These are phyloP conservation scores for Argyresthia goedartella DNA, from an alignment of 2,888 invertebrate species.

Conservation along the genomic window DNA sequence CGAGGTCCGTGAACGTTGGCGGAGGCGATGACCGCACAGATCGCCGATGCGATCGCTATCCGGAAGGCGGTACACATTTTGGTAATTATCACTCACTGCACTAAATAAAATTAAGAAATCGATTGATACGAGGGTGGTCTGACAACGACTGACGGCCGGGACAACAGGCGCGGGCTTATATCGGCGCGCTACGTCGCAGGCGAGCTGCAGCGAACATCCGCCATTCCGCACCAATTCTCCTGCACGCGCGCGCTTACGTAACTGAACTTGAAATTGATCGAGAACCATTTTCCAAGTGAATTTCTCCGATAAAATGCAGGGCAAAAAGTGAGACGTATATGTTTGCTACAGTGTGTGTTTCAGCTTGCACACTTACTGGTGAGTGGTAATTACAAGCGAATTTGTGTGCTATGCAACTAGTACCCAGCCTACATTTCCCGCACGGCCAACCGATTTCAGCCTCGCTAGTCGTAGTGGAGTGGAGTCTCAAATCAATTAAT, in stretches of 20 bases:
- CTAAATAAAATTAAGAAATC: constrained; percentile 39
- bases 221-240: constrained; percentile 71
- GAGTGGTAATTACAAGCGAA: constrained; percentile 40
- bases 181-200: constrained; percentile 51
- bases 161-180: constrained; percentile 62
- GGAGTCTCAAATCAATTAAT: constrained; percentile 15
- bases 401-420: constrained; percentile 40
- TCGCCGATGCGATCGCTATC: constrained; percentile 54
- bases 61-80: constrained; percentile 58
- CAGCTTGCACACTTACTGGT: constrained; percentile 31
- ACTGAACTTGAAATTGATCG: constrained; percentile 71
- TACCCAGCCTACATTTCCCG: constrained; percentile 48
- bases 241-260: constrained; percentile 65
- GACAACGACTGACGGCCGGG: constrained; percentile 55
- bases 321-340: constrained; percentile 60
- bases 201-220: constrained; percentile 68
- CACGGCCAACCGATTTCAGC: constrained; percentile 35
- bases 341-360: constrained; percentile 34
- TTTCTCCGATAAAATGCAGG: constrained; percentile 69
- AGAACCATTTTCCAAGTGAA: constrained; percentile 69
- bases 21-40: constrained; percentile 51
- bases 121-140: constrained; percentile 49
- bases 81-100: constrained; percentile 42
- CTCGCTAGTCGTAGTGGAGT: constrained; percentile 21
- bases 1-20: constrained; percentile 55